Evolutionary conservation across 2,113 vertebrate genomes (phyloP).

Genomic region (Canis aureus): DNA sequence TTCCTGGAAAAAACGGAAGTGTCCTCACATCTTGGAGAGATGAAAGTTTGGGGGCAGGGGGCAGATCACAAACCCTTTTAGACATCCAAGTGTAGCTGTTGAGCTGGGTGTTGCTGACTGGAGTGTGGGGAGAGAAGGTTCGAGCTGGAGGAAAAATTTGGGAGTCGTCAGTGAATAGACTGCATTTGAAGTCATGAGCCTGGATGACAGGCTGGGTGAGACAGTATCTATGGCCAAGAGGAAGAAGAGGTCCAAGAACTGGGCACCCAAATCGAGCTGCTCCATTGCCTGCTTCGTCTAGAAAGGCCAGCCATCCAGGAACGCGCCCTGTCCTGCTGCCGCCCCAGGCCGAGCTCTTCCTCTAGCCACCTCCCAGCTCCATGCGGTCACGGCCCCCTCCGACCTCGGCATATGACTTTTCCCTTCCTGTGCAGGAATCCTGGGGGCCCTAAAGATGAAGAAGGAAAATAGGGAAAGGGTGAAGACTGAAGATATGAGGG

Average conservation of each 20-base stretch:
- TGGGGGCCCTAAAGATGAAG: background rate
- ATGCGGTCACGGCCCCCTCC: background rate
- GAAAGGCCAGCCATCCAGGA: background rate
- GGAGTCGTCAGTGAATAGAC: background rate
- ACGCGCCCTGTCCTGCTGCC: background rate
- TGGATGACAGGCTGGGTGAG: background rate
- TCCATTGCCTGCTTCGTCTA: background rate
- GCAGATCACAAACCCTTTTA: background rate
- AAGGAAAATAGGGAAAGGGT: background rate
- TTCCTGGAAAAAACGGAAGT: constrained; percentile 25
- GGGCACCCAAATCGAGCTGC: background rate
- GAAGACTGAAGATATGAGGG: background rate
- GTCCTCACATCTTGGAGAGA: background rate
- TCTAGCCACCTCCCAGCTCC: background rate
- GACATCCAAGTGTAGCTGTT: background rate
- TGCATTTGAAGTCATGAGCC: background rate
- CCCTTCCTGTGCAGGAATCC: background rate
- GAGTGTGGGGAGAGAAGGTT: background rate
- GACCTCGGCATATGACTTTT: background rate
- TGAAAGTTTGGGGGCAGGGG: background rate
- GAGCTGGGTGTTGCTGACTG: background rate
- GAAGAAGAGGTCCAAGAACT: background rate
- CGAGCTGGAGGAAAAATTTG: background rate
- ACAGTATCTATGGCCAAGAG: background rate
- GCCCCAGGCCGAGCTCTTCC: background rate